phyloP scores from a whole-genome alignment of 2,113 vertebrate species.

The Nesogale talazaci region DNA sequence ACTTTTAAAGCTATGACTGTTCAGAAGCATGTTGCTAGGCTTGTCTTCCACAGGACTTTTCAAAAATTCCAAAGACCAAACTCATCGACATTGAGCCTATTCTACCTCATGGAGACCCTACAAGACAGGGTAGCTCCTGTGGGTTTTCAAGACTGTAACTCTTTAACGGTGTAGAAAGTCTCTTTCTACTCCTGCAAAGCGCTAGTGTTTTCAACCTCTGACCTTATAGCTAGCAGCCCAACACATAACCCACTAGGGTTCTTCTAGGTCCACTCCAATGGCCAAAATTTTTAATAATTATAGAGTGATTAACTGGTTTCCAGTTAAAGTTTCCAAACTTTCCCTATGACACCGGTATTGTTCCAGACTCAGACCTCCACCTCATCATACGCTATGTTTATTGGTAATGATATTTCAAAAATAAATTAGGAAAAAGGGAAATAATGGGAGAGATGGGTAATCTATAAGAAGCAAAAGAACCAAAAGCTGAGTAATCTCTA shows the following conservation, averaged over 20 bases:
- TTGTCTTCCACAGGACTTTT: not conserved
- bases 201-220: too few relatives aligned
- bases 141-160: too few relatives aligned
- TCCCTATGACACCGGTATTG: too few relatives aligned
- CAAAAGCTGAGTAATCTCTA: not conserved
- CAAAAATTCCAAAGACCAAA: too few relatives aligned
- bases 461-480: not conserved
- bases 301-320: not conserved
- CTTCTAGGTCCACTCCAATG: not conserved
- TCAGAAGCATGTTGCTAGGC: not conserved
- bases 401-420: not conserved
- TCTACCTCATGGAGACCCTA: too few relatives aligned
- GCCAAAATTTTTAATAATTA: not conserved
- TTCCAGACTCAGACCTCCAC: not conserved
- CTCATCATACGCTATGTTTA: rapidly evolving
- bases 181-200: too few relatives aligned
- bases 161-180: too few relatives aligned
- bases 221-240: too few relatives aligned
- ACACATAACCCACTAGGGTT: too few relatives aligned
- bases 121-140: too few relatives aligned
- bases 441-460: not conserved
- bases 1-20: not conserved
- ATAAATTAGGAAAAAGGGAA: not conserved
- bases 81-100: too few relatives aligned
- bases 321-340: not conserved